Conservation (phyloP, 2,797 vertebrate species). For the Mus caroli region DNA sequence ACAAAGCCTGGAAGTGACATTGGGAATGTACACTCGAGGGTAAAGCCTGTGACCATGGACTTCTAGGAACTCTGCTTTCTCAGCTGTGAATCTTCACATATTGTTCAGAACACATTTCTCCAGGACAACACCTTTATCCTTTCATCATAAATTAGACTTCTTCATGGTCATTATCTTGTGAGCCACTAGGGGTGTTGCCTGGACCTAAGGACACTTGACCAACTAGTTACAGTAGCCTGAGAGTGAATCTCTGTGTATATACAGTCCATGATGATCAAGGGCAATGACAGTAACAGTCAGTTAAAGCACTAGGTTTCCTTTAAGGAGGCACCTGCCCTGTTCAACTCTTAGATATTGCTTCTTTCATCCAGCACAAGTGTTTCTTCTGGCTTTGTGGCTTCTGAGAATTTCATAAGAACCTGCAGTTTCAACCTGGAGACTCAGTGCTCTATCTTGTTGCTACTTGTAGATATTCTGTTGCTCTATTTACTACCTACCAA, state of each 20-base stretch:
- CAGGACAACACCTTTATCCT: background rate
- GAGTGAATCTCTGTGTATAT: background rate
- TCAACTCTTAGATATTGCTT: background rate
- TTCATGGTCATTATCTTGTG: background rate
- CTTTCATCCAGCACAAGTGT: background rate
- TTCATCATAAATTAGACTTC: background rate
- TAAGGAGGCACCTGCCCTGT: background rate
- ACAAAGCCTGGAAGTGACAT: background rate
- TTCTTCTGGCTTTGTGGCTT: conserved; percentile 2
- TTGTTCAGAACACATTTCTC: background rate
- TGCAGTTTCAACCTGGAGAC: background rate
- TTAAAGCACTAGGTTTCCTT: background rate
- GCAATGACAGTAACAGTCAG: background rate
- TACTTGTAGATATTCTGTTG: background rate
- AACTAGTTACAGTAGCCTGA: background rate
- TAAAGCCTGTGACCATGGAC: too few species aligned
- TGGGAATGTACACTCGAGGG: background rate
- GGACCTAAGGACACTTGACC: background rate
- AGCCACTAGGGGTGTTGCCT: background rate
- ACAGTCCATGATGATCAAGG: background rate
- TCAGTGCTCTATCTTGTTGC: background rate
- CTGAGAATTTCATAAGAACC: background rate
- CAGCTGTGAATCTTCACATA: background rate
- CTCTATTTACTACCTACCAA: background rate
- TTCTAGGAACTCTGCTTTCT: background rate